Base-by-base conservation (phyloP, 2,888 invertebrate species). In the Zaprionus lineosus region DNA sequence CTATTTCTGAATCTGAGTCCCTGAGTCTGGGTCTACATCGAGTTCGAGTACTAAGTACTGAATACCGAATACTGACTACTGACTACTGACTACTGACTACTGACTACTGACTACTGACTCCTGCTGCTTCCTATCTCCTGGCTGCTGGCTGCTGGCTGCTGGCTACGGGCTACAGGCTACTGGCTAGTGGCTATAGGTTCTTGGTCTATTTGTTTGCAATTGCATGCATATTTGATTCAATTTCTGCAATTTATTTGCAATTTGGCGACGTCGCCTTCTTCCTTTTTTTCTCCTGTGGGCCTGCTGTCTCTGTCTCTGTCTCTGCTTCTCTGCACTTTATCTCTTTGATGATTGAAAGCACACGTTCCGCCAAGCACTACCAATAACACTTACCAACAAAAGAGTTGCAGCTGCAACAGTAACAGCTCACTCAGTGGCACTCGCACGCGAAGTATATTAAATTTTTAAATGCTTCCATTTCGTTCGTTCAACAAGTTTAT, bases 171-270 rank as follows among this genome's bases (percentile, higher is more conserved):
- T n/a, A n/a, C n/a, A n/a, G n/a, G n/a, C n/a, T n/a, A n/a, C n/a
- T n/a, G n/a, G n/a, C n/a, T n/a, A n/a, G n/a, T 37, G 12, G 29
- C 37, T 39, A 29, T 36, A 34, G 58, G 29, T 58, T 40, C 44
- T 66, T 53, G 66, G 63, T 72, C 61, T 78, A 81, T 84, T 83
- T 83, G 65, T 77, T 74, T 76, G 76, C 78, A 69, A 70, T 84
- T 84, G 84, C 86, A 85, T 86, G 87, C 83, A 86, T 84, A 84
- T 86, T 86, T 87, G 86, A 87, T 86, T 86, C 87, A 87, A 86
- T 86, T 87, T 86, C 86, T 86, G 84, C 85, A 86, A 86, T 86
- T 87, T 86, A 86, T 87, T 87, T 86, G 86, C 85, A 86, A 86
- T 86, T 87, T 87, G 79, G 74, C 69, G 75, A 74, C 78, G 70